phyloP scores from a whole-genome alignment of 2,113 vertebrate genomes.

The Megaceryle maxima region DNA sequence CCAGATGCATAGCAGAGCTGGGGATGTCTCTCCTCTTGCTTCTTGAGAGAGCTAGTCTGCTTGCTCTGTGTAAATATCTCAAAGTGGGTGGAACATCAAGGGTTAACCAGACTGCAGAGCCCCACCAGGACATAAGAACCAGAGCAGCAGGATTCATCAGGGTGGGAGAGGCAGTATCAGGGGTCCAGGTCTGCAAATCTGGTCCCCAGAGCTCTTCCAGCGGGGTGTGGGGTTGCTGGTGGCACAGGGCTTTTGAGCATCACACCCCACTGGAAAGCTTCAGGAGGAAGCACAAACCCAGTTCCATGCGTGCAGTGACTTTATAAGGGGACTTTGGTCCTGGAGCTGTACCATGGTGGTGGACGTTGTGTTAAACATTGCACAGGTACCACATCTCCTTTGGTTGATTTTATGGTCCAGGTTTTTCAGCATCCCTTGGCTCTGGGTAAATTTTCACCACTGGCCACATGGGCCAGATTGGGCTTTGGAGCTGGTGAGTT shows the following conservation, averaged over 20 bases:
- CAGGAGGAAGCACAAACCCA: not conserved
- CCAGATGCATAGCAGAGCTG: not conserved
- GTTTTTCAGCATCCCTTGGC: not conserved
- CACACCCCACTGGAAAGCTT: fast-evolving
- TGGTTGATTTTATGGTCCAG: not conserved
- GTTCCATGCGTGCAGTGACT: not conserved
- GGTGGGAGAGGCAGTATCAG: not conserved
- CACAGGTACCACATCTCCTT: not conserved
- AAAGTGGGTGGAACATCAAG: not conserved
- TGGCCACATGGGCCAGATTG: not conserved
- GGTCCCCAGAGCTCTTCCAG: not conserved
- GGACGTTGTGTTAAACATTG: not conserved
- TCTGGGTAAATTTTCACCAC: not conserved
- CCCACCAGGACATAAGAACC: fast-evolving
- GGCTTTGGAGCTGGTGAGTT: not conserved
- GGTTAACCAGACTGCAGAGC: not conserved
- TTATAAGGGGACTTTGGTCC: not conserved
- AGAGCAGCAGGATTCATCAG: not conserved
- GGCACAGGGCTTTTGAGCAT: not conserved
- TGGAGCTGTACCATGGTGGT: not conserved
- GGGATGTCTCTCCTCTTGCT: not conserved
- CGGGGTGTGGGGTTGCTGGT: not conserved
- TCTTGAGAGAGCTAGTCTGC: not conserved
- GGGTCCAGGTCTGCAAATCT: fast-evolving
- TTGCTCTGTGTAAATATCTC: not conserved